Conservation (phyloP, 2,888 invertebrate species). For the Malachius bipustulatus region DNA sequence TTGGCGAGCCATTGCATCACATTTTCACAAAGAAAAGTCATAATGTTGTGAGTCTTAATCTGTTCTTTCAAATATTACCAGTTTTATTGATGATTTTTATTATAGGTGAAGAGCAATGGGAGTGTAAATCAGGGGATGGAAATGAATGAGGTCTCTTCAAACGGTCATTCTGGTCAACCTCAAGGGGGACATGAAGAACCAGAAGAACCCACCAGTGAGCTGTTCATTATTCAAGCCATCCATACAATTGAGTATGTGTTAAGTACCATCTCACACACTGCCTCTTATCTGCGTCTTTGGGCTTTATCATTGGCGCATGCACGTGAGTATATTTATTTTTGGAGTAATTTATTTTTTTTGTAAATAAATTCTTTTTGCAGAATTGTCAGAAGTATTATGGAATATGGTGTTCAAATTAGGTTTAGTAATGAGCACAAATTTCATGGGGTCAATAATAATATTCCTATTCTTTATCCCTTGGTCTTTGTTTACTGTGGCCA, state of each 20-base stretch:
- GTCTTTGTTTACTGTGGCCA: constrained; percentile 69
- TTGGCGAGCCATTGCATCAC: constrained; percentile 64
- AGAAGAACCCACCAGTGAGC: constrained; percentile 56
- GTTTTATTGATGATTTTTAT: constrained; percentile 7
- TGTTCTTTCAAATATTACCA: constrained; percentile 6
- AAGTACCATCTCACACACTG: constrained; percentile 93
- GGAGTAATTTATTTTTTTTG: neutral
- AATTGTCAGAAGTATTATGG: constrained; percentile 30
- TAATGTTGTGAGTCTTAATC: constrained; percentile 3
- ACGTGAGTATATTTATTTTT: constrained; percentile 56
- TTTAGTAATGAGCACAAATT: constrained; percentile 23
- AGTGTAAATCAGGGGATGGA: constrained; percentile 57
- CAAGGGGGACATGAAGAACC: constrained; percentile 31
- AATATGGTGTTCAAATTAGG: constrained; percentile 25
- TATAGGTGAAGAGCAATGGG: constrained; percentile 40
- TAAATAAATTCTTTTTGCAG: constrained; percentile 18
- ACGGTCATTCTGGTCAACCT: constrained; percentile 36
- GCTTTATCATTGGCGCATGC: constrained; percentile 92
- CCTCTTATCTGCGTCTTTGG: constrained; percentile 93
- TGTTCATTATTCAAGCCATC: constrained; percentile 88
- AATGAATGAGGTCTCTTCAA: constrained; percentile 35
- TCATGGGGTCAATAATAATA: constrained; percentile 40
- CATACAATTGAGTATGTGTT: constrained; percentile 96
- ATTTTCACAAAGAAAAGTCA: constrained; percentile 30
- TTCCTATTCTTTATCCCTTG: constrained; percentile 62